Conservation (phyloP, 1,140 invertebrate genomes). For the Ceratosolen solmsi region DNA sequence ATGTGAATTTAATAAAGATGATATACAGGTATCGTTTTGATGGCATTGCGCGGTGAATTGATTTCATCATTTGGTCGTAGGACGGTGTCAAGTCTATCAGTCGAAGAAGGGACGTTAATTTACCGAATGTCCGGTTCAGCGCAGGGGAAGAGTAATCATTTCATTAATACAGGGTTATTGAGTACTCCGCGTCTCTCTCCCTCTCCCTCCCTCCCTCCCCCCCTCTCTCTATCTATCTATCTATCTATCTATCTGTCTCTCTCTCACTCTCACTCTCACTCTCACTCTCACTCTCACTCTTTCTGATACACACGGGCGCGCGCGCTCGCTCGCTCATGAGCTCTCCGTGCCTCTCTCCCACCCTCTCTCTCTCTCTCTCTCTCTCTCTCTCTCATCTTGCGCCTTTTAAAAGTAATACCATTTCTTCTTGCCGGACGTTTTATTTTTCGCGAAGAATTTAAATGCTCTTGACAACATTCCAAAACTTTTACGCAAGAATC, state of each 20-base stretch:
- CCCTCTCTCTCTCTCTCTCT: background rate
- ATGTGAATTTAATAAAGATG: constrained; percentile 14
- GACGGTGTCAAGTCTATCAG: constrained; percentile 54
- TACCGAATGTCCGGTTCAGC: constrained; percentile 66
- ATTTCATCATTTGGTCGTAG: constrained; percentile 26
- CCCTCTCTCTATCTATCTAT: background rate
- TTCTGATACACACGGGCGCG: too few relatives aligned
- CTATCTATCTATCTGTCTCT: background rate
- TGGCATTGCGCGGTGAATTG: constrained; percentile 21
- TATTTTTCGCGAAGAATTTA: too few relatives aligned
- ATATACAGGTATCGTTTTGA: constrained; percentile 35
- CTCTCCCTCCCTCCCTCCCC: background rate
- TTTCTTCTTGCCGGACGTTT: too few relatives aligned
- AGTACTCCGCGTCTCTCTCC: constrained; percentile 14
- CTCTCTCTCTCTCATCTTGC: too few relatives aligned
- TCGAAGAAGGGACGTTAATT: constrained; percentile 61
- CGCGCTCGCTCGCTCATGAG: too few relatives aligned
- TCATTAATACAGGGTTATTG: constrained; percentile 60
- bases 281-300: too few relatives aligned
- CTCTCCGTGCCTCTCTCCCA: too few relatives aligned
- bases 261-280: too few relatives aligned
- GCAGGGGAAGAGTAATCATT: constrained; percentile 64
- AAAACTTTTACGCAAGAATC: constrained; percentile 30
- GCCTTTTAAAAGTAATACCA: too few relatives aligned
- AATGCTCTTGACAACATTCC: constrained; percentile 29